Conservation (phyloP, 2,797 vertebrate genomes). For the Synanceia verrucosa region DNA sequence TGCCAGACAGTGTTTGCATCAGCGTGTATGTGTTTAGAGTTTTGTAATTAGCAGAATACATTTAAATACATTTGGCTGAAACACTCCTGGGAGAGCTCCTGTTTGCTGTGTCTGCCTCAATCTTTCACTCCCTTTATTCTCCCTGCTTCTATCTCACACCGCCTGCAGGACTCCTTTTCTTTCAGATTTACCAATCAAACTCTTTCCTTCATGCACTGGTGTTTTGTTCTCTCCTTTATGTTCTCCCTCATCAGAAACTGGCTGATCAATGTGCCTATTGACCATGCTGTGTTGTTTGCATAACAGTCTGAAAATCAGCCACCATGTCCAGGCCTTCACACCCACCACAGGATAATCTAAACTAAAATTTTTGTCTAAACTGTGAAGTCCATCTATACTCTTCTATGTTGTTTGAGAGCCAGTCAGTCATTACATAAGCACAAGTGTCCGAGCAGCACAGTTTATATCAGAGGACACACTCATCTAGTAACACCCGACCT, state of each 20-base stretch:
- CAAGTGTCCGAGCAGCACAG: constrained; percentile 22
- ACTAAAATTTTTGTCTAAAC: neutral
- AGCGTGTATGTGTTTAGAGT: constrained; percentile 79
- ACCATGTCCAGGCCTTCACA: constrained; percentile 23
- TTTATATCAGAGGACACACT: constrained; percentile 45
- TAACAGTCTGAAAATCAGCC: constrained; percentile 31
- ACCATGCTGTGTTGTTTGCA: constrained; percentile 46
- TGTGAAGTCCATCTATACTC: neutral
- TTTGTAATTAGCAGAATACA: constrained; percentile 86
- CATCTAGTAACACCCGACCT: constrained; percentile 34
- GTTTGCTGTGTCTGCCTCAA: constrained; percentile 73
- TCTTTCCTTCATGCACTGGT: constrained; percentile 56
- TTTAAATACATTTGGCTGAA: constrained; percentile 84
- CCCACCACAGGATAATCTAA: constrained; percentile 14
- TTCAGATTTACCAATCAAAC: constrained; percentile 67
- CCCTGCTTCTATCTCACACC: constrained; percentile 38
- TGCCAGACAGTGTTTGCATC: constrained; percentile 77
- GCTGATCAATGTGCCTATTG: constrained; percentile 50
- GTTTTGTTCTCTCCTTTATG: constrained; percentile 60
- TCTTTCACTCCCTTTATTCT: constrained; percentile 69
- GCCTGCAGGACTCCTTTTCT: constrained; percentile 58
- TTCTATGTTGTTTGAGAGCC: neutral
- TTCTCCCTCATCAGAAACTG: constrained; percentile 40
- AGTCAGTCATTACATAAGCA: constrained; percentile 5
- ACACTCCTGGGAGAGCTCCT: constrained; percentile 75